A percentile compares a stretch with the other conserved stretches of the same genome.
Evolutionary conservation across 2,888 invertebrate genomes (phyloP).

Genomic region (Dryadula phaetusa): DNA sequence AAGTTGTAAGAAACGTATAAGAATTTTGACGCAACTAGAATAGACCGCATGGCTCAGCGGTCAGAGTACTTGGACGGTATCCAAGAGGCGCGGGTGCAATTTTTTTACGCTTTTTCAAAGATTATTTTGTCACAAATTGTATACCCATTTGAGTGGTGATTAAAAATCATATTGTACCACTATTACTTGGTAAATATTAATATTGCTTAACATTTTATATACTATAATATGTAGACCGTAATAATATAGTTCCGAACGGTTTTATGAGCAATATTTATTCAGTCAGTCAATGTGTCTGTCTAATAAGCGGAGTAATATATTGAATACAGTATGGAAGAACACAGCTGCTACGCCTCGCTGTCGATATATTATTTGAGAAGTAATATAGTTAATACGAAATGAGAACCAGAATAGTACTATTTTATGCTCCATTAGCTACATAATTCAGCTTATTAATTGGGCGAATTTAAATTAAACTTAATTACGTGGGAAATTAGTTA

Average conservation of each 20-base stretch:
- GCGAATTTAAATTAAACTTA: too few relatives aligned
- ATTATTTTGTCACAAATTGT: too few relatives aligned
- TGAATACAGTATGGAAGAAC: conserved; percentile 24
- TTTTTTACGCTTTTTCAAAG: too few relatives aligned
- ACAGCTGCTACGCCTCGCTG: conserved; percentile 20
- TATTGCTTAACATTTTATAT: conserved; percentile 6
- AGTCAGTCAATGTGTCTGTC: conserved; percentile 26
- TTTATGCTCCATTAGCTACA: not conserved
- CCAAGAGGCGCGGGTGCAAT: too few relatives aligned
- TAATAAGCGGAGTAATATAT: conserved; percentile 27
- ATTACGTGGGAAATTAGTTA: too few relatives aligned
- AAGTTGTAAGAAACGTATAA: too few relatives aligned
- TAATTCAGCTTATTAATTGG: not conserved
- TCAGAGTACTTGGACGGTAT: too few relatives aligned
- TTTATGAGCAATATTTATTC: conserved; percentile 24
- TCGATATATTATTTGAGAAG: conserved; percentile 24
- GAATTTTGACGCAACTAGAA: too few relatives aligned
- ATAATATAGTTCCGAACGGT: conserved; percentile 7
- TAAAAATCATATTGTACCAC: too few relatives aligned
- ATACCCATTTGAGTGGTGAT: too few relatives aligned
- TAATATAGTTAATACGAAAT: conserved; percentile 20
- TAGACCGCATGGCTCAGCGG: too few relatives aligned
- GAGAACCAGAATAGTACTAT: conserved; percentile 3
- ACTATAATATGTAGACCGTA: not conserved
- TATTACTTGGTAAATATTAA: not conserved